These are phyloP conservation scores for Napeogenes sylphis DNA, from an alignment of 2,888 invertebrate species.

Conservation along the genomic window DNA sequence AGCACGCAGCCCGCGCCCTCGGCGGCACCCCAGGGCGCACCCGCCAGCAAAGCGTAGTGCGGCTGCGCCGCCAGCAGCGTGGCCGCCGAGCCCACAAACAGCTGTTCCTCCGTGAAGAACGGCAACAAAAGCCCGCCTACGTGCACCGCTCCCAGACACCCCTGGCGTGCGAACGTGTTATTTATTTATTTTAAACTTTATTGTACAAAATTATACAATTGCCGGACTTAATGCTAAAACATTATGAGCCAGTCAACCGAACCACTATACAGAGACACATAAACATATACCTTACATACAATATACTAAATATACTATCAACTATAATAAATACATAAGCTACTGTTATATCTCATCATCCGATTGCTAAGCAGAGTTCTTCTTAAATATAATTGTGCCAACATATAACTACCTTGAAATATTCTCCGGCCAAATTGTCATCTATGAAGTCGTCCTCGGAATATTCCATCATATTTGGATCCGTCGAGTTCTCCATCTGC, in stretches of 20 bases:
- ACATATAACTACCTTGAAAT: constrained; percentile 67
- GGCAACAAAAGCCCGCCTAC: constrained; percentile 90
- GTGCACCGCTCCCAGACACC: constrained; percentile 92
- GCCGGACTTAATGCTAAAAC: too few relatives aligned
- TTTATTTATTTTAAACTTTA: too few relatives aligned
- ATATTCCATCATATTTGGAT: constrained; percentile 52
- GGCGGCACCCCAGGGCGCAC: constrained; percentile 56
- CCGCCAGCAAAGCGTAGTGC: constrained; percentile 64
- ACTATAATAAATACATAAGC: too few relatives aligned
- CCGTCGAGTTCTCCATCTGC: constrained; percentile 57
- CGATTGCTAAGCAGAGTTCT: not conserved
- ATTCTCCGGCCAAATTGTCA: constrained; percentile 65
- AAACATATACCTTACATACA: too few relatives aligned
- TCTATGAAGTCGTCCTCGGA: constrained; percentile 56
- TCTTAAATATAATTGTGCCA: not conserved
- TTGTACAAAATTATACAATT: too few relatives aligned
- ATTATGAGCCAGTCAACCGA: too few relatives aligned
- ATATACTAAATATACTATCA: too few relatives aligned
- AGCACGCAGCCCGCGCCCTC: constrained; percentile 84
- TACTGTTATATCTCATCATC: not conserved
- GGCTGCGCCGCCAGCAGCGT: constrained; percentile 64
- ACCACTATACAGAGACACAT: too few relatives aligned
- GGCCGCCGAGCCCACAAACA: constrained; percentile 79
- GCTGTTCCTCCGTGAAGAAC: constrained; percentile 86
- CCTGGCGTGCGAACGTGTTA: constrained; percentile 69